Evolutionary conservation across 2,797 vertebrate genomes (phyloP).

Genomic region (Tragopan temminckii): DNA sequence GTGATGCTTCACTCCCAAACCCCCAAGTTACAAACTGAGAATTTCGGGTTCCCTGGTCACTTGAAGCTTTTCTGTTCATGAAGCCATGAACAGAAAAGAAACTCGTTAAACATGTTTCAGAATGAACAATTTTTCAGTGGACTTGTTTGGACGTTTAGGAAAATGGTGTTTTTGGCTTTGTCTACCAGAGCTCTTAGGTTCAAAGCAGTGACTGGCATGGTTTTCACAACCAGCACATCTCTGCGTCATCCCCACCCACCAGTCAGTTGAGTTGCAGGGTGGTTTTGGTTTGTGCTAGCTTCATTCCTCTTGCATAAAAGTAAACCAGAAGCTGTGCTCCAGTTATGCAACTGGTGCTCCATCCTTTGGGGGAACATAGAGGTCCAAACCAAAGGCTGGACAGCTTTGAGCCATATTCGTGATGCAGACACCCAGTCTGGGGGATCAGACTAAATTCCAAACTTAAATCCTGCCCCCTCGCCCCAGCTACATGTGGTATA

Average conservation of each 20-base stretch:
- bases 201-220: not conserved
- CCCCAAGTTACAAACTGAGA: not conserved
- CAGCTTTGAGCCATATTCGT: not conserved
- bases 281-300: not conserved
- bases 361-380: not conserved
- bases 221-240: not conserved
- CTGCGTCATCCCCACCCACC: not conserved
- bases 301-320: not conserved
- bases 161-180: not conserved
- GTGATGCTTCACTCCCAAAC: not conserved
- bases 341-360: not conserved
- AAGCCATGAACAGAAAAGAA: not conserved
- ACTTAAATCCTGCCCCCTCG: not conserved
- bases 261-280: not conserved
- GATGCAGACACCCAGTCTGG: not conserved
- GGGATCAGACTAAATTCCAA: not conserved
- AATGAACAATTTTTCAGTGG: not conserved
- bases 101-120: not conserved
- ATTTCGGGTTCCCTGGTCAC: not conserved
- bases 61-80: too few species aligned
- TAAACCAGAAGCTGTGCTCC: not conserved
- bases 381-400: not conserved
- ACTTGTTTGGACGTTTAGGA: conserved; percentile 4
- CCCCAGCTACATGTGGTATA: not conserved
- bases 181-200: not conserved